These are phyloP conservation scores for Otolemur crassicaudatus DNA, from an alignment of 2,797 vertebrate genomes.

Conservation along the genomic window DNA sequence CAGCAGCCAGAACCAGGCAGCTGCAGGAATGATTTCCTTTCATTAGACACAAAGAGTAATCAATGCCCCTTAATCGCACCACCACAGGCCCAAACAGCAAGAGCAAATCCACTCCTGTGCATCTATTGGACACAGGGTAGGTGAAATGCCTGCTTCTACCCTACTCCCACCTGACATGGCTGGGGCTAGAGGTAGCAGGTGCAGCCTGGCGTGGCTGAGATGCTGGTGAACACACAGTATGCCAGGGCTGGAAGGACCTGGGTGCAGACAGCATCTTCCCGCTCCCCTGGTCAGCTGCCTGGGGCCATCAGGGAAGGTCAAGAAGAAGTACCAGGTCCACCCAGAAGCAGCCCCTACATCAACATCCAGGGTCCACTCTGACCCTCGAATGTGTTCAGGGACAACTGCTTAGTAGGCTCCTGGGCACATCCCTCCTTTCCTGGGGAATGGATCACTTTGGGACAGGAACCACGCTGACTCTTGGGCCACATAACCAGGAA, in stretches of 20 bases:
- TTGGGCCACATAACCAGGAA: neutral
- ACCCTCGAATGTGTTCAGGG: neutral
- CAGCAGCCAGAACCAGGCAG: conserved; percentile 37
- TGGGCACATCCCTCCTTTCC: neutral
- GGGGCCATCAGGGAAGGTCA: neutral
- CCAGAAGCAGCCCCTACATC: neutral
- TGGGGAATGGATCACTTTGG: neutral
- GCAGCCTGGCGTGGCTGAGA: no score
- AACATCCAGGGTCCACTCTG: neutral
- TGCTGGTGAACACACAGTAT: neutral
- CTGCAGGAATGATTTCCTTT: conserved; percentile 78
- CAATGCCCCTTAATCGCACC: conserved; percentile 65
- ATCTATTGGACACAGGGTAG: neutral
- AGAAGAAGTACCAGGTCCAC: neutral
- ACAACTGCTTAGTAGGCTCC: neutral
- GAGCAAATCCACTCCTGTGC: neutral
- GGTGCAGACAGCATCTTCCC: accelerated
- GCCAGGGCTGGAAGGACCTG: neutral
- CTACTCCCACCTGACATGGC: neutral
- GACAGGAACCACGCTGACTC: neutral
- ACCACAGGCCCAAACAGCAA: neutral
- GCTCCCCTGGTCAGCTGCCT: neutral
- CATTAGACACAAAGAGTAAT: conserved; percentile 70
- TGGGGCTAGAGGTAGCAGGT: neutral
- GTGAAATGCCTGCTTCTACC: neutral